Conservation (phyloP, 2,888 invertebrate species). For the Nemapogon koenigi region DNA sequence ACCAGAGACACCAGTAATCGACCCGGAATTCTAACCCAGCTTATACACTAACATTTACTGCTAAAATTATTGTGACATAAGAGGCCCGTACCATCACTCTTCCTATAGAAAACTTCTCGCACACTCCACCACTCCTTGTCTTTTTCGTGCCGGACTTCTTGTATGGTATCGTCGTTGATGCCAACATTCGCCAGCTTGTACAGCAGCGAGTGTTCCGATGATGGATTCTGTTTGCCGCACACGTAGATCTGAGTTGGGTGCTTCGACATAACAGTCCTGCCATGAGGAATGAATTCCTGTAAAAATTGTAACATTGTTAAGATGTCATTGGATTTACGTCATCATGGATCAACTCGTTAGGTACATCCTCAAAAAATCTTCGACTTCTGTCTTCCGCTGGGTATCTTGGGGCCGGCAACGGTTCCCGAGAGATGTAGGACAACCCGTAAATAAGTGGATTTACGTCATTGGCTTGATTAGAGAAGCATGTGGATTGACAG, state of each 20-base stretch:
- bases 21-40: no score
- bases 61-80: background rate
- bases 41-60: no score
- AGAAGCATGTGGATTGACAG: no score
- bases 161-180: conserved; percentile 71
- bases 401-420: no score
- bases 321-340: no score
- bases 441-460: no score
- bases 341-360: no score
- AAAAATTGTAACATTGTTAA: conserved; percentile 15
- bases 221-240: conserved; percentile 46
- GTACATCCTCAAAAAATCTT: no score
- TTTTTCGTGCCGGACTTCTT: conserved; percentile 63
- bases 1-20: no score
- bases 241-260: conserved; percentile 76
- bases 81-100: conserved; percentile 32
- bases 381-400: no score
- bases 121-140: conserved; percentile 63
- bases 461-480: no score
- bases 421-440: no score
- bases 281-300: conserved; percentile 88
- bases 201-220: conserved; percentile 70
- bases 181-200: conserved; percentile 80
- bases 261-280: conserved; percentile 77
- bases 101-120: conserved; percentile 43